Conservation (phyloP, 2,888 invertebrate genomes). For the Oxystoma pomonae region DNA sequence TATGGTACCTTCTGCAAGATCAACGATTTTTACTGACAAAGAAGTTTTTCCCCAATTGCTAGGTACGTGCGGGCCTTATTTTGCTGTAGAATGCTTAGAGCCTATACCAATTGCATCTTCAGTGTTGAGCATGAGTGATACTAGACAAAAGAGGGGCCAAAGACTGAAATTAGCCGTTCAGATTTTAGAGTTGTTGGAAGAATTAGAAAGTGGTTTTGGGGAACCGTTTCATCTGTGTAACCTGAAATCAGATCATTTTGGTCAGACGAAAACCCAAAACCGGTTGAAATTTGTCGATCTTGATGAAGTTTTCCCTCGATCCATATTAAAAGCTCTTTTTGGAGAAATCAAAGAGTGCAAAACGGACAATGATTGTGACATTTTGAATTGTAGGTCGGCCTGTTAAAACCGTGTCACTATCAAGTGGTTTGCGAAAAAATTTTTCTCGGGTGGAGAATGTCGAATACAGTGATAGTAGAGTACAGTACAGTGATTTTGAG, state of each 20-base stretch:
- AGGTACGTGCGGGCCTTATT: constrained; percentile 59
- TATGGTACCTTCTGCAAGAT: constrained; percentile 62
- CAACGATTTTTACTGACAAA: constrained; percentile 55
- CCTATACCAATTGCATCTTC: constrained; percentile 54
- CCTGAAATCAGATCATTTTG: constrained; percentile 64
- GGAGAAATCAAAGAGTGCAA: constrained; percentile 48
- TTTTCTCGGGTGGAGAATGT: constrained; percentile 60
- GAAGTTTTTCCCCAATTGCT: constrained; percentile 62
- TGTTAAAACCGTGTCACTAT: constrained; percentile 57
- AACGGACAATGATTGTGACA: constrained; percentile 61
- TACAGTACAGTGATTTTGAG: constrained; percentile 55
- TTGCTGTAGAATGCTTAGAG: constrained; percentile 60
- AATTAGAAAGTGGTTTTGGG: constrained; percentile 55
- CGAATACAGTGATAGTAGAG: constrained; percentile 55
- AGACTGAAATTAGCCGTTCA: constrained; percentile 55
- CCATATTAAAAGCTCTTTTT: constrained; percentile 51
- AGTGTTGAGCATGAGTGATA: constrained; percentile 51
- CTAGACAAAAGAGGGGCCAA: constrained; percentile 55
- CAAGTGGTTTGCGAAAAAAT: constrained; percentile 65
- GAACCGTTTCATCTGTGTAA: constrained; percentile 66
- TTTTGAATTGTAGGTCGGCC: constrained; percentile 59
- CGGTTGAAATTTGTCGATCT: constrained; percentile 61
- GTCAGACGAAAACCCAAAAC: constrained; percentile 48
- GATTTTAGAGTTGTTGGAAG: constrained; percentile 58
- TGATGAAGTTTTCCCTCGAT: constrained; percentile 58